phyloP scores from a whole-genome alignment of 2,888 invertebrate genomes.

The Synanthedon myopaeformis region DNA sequence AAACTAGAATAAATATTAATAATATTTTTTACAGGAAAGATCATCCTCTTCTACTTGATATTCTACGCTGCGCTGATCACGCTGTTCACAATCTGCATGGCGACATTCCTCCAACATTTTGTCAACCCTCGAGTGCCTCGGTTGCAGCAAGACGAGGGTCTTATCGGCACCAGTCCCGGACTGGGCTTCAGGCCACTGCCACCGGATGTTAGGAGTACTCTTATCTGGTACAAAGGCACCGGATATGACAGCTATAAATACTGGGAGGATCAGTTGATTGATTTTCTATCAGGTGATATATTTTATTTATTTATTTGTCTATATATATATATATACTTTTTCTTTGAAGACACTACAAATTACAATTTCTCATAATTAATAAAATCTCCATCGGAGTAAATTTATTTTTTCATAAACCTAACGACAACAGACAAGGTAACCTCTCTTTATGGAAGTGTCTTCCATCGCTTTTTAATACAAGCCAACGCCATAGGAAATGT shows the following conservation, averaged over 20 bases:
- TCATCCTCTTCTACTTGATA: constrained; percentile 90
- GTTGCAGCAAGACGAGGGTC: constrained; percentile 83
- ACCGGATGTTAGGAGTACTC: constrained; percentile 89
- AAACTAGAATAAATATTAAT: too few species aligned
- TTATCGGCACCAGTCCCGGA: constrained; percentile 95
- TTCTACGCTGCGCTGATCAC: constrained; percentile 91
- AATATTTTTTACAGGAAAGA: constrained; percentile 81
- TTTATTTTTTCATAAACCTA: too few species aligned
- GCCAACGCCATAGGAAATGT: too few species aligned
- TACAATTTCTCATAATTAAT: too few species aligned
- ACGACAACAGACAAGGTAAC: too few species aligned
- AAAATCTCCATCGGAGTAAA: too few species aligned
- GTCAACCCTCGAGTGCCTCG: constrained; percentile 89
- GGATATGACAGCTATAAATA: constrained; percentile 79
- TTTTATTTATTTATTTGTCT: too few species aligned
- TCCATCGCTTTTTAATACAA: too few species aligned
- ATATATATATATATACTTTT: too few species aligned
- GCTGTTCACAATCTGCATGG: constrained; percentile 91
- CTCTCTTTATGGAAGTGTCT: too few species aligned
- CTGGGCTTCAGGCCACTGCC: constrained; percentile 96
- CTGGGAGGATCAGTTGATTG: constrained; percentile 83
- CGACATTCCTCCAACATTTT: constrained; percentile 90
- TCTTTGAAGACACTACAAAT: too few species aligned
- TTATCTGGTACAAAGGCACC: constrained; percentile 94
- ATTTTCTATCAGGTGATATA: constrained; percentile 83